Evolutionary conservation across 1,140 invertebrate genomes (phyloP), one percentile per base, ranked within the genome.

Genomic region (Pomacea maculata): DNA sequence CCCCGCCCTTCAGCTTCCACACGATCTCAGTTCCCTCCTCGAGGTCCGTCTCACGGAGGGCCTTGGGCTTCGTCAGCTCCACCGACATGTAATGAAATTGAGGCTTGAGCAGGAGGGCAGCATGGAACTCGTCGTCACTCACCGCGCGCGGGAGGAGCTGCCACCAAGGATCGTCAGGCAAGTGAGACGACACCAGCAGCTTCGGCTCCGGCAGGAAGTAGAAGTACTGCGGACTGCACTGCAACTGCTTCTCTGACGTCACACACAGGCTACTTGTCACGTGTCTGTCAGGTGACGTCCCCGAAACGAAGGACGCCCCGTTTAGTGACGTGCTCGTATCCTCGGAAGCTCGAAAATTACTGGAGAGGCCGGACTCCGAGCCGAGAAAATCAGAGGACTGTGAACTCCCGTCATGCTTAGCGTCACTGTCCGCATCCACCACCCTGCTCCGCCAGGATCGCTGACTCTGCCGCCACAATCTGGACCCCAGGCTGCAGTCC

Each of bases 191-290:
- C 55, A 92, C 91, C 73, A 93, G 80, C 14, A 88, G 83, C 63
- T 92, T 88, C 6, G 92, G 92, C 81, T 92, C 92, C 7, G 92
- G 91, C 17, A 93, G 86, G 86, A 93, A 93, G 84, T 88, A 88
- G 71, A 88, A 88, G 75, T 88, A 85, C 25, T 85, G 84, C 54
- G 81, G 83, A 45, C 82, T 79, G 80, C 82, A 78, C 68, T 83
- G 75, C 34, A 54, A n/a, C 5, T 17, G 63, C 52, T 63, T 61
- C 25, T 61, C 7, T 4, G 19, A 21, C 17, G 10, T 7, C 12
- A 55, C 52, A 17, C 4, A 12, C 6, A 17, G 21, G 6, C 9
- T 9, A 12, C 3, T 11, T 25, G 45, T 25, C 10, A 6, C 52
- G n/a, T 55, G 45, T 55, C 10, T 57, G 54, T 57, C 25, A 19